These are phyloP conservation scores for Eupeodes latifasciatus DNA, from an alignment of 2,888 invertebrate genomes.

Conservation along the genomic window DNA sequence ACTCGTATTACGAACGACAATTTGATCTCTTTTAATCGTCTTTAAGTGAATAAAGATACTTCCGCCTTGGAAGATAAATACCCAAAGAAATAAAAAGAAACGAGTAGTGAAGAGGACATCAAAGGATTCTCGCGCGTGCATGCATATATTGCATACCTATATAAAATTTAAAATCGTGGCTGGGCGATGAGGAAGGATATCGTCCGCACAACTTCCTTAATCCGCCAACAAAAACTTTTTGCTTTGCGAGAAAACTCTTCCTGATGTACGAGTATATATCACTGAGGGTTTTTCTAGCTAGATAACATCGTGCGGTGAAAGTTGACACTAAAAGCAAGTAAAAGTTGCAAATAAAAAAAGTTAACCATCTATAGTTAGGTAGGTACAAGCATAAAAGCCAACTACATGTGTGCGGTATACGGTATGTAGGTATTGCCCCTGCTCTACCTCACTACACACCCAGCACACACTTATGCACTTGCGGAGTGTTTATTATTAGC, in stretches of 20 bases:
- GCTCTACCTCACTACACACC: conserved; percentile 31
- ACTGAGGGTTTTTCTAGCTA: conserved; percentile 26
- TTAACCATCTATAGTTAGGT: background rate
- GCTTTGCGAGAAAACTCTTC: conserved; percentile 33
- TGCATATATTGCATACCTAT: background rate
- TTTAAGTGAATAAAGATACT: background rate
- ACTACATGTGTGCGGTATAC: conserved; percentile 62
- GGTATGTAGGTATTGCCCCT: background rate
- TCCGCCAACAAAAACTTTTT: conserved; percentile 47
- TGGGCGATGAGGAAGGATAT: conserved; percentile 11
- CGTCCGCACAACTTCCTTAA: conserved; percentile 45
- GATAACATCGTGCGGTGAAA: conserved; percentile 65
- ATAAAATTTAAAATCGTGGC: background rate
- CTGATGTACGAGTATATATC: background rate
- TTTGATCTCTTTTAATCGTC: conserved; percentile 29
- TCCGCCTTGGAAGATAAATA: background rate
- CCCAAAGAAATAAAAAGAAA: background rate
- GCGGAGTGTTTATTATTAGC: conserved; percentile 77
- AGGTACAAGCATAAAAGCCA: conserved; percentile 57
- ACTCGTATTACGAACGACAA: background rate
- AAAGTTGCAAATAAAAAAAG: conserved; percentile 26
- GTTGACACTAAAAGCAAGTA: conserved; percentile 68
- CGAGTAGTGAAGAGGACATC: conserved; percentile 17
- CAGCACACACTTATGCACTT: conserved; percentile 72
- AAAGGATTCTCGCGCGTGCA: conserved; percentile 31